Percentiles rank a stretch among this genome's conserved stretches.
Evolutionary conservation across 1,140 invertebrate genomes (phyloP).

Genomic region (Diorhabda elongata): DNA sequence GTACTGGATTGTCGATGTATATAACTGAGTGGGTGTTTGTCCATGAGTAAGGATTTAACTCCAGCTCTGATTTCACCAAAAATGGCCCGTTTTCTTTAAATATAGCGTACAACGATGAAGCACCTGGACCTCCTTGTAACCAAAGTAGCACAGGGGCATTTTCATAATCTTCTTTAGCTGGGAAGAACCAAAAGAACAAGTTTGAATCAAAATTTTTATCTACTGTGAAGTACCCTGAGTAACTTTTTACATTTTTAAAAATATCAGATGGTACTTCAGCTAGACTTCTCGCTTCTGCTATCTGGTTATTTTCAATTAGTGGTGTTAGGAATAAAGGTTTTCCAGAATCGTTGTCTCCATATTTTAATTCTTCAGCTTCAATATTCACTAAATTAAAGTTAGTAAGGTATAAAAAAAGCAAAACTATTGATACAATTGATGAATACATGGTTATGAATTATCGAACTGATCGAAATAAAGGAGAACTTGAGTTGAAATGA

Average conservation of each 20-base stretch:
- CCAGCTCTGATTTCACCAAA: conserved; percentile 46
- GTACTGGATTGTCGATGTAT: conserved; percentile 84
- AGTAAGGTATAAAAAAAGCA: no score
- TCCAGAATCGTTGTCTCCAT: conserved; percentile 13
- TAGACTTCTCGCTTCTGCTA: conserved; percentile 40
- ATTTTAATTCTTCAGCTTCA: neutral
- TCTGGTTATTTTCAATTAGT: conserved; percentile 50
- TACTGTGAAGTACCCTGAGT: conserved; percentile 70
- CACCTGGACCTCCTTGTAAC: conserved; percentile 73
- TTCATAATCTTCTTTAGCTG: conserved; percentile 50
- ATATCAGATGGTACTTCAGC: conserved; percentile 19
- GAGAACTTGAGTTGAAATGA: neutral
- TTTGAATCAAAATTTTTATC: conserved; percentile 62
- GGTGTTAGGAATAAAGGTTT: conserved; percentile 53
- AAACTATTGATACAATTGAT: no score
- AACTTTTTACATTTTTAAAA: conserved; percentile 39
- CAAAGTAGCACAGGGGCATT: conserved; percentile 64
- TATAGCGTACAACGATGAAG: conserved; percentile 63
- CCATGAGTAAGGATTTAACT: conserved; percentile 55
- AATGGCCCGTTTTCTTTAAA: conserved; percentile 69
- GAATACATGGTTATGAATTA: no score
- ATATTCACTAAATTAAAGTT: neutral
- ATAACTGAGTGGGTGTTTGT: conserved; percentile 61
- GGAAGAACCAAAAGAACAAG: conserved; percentile 76
- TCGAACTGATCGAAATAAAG: no score